Evolutionary conservation across 2,888 invertebrate species (phyloP).

Genomic region (Morinoia aosen): DNA sequence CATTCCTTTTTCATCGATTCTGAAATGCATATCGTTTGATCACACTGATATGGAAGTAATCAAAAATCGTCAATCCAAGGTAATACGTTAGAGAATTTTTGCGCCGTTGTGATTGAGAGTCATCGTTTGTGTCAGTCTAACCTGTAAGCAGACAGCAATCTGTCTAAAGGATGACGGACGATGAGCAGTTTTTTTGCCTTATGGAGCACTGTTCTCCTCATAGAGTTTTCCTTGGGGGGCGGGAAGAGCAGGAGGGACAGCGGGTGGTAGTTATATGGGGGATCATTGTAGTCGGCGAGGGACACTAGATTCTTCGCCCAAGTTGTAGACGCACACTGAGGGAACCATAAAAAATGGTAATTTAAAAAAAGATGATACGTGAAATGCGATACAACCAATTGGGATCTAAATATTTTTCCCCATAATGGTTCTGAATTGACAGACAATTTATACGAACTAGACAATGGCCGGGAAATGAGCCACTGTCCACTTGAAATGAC

Average conservation of each 20-base stretch:
- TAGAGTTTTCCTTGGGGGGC: not conserved
- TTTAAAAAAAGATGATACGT: not conserved
- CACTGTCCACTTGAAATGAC: no score
- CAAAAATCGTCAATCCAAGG: not conserved
- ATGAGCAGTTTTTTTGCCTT: conserved; percentile 55
- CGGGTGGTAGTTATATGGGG: not conserved
- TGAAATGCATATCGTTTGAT: not conserved
- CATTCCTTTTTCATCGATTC: not conserved
- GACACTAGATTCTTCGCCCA: conserved; percentile 59
- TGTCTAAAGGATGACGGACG: conserved; percentile 62
- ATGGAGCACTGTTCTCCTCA: not conserved
- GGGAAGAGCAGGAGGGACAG: not conserved
- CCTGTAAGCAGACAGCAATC: conserved; percentile 61
- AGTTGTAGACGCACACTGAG: conserved; percentile 59
- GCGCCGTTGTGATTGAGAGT: not conserved
- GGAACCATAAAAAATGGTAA: not conserved
- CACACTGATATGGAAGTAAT: not conserved
- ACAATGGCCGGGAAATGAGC: no score
- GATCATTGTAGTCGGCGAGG: conserved; percentile 29
- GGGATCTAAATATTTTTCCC: not conserved
- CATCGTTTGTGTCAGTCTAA: not conserved
- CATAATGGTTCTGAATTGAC: not conserved
- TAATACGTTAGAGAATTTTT: not conserved
- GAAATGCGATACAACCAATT: not conserved
- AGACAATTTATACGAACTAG: not conserved